Evolutionary conservation across 1,140 invertebrate species (phyloP), one percentile per base, ranked within the genome.

Genomic region (Drosophila saltans): DNA sequence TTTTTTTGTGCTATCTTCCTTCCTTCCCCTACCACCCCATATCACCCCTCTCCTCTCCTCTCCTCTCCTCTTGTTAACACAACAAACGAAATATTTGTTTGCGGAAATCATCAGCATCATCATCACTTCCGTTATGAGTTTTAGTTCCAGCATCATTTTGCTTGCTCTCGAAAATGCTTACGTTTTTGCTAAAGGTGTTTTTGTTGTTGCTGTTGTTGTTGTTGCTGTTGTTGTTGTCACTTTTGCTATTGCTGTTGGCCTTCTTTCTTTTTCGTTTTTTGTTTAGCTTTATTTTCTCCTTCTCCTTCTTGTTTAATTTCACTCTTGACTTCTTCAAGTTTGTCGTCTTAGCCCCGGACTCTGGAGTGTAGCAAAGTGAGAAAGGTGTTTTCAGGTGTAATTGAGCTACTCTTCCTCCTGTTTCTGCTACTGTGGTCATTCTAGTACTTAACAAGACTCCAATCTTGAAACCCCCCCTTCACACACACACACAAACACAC

Each of bases 21-120:
- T 62, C 21, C 45, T 52, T 16, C n/a, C 5, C 2, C 16, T 26
- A 33, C 33, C 39, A 40, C 26, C 9, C 8, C n/a, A 28, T 28
- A 8, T 28, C 56, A 33, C 10, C 43, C n/a, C n/a, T 4, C 45
- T 6, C 45, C 45, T 8, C 8, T 36, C 6, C 33, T 1, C 6
- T 5, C 33, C 33, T 36, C 33, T 36, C 6, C 30, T 55, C 36
- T 71, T 76, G 69, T 76, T 72, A 59, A 61, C 65, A 68, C 69
- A 82, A 79, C 81, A 77, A 83, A 82, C 80, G 73, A 82, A 83
- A 83, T 82, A 83, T 83, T 83, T 83, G 81, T 80, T 83, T 83
- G 80, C 80, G 81, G 81, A 83, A 83, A 83, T 83, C 80, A 83
- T 83, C 80, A 83, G 81, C 81, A 83, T 83, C 81, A 83, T 81